Evolutionary conservation across 2,113 vertebrate genomes (phyloP).

Genomic region (Hyla sarda): DNA sequence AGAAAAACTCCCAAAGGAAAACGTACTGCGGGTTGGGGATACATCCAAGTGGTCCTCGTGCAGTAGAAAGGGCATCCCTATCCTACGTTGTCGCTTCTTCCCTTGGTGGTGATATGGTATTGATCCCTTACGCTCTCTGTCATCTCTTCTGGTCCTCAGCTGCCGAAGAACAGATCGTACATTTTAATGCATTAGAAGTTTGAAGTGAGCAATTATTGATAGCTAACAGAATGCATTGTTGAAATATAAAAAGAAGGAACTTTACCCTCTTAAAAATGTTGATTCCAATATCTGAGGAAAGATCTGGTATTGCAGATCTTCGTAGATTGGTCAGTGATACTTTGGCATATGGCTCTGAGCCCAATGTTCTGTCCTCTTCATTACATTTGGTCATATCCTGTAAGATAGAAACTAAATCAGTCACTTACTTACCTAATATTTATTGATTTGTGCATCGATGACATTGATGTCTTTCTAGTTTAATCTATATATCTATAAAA

Average conservation of each 20-base stretch:
- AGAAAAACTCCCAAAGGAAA: constrained; percentile 96
- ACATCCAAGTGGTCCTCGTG: constrained; percentile 96
- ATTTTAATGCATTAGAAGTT: neutral
- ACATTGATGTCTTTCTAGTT: too few relatives aligned
- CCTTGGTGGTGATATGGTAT: constrained; percentile 93
- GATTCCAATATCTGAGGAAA: constrained; percentile 94
- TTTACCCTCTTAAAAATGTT: constrained; percentile 97
- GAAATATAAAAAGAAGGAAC: neutral
- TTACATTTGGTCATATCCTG: constrained; percentile 98
- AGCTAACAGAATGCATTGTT: neutral
- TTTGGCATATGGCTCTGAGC: constrained; percentile 91
- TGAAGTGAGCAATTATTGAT: neutral
- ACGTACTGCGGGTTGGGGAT: constrained; percentile 94
- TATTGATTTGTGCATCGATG: too few relatives aligned
- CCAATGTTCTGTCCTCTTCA: constrained; percentile 91
- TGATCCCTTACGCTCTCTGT: constrained; percentile 94
- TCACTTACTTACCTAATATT: too few relatives aligned
- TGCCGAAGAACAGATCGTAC: constrained; percentile 62
- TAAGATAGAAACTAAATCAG: constrained; percentile 41
- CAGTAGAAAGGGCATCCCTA: constrained; percentile 93
- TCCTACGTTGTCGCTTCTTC: constrained; percentile 92
- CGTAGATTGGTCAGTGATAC: constrained; percentile 93
- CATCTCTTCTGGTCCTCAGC: constrained; percentile 96
- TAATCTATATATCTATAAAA: too few relatives aligned
- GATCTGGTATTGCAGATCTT: constrained; percentile 92